Conservation (phyloP, 1,140 invertebrate species). For the Bombus terrestris region DNA sequence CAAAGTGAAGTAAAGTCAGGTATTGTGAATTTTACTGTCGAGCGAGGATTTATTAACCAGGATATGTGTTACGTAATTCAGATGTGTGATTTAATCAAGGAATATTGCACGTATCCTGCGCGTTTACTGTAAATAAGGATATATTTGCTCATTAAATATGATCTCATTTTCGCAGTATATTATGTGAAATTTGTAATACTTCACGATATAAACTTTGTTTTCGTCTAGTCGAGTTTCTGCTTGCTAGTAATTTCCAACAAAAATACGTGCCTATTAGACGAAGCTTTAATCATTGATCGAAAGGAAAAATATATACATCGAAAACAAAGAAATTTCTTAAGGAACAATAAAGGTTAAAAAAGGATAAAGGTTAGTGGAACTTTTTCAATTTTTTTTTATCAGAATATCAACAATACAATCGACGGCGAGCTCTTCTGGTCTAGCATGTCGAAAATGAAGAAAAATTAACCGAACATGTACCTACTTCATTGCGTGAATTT, state of each 20-base stretch:
- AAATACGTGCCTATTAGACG: not conserved
- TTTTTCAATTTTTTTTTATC: no score
- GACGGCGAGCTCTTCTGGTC: not conserved
- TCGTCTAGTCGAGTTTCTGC: not conserved
- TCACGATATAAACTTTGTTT: not conserved
- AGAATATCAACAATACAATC: not conserved
- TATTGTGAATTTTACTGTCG: not conserved
- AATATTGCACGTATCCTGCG: not conserved
- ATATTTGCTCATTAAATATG: not conserved
- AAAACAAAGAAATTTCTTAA: not conserved
- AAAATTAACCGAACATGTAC: not conserved
- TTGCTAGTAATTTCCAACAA: not conserved
- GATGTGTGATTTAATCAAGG: not conserved
- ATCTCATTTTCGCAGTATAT: not conserved
- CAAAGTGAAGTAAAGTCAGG: no score
- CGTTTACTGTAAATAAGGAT: not conserved
- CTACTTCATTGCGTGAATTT: slow-evolving; percentile 16
- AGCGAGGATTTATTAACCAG: not conserved
- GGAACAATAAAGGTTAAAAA: no score
- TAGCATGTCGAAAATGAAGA: not conserved
- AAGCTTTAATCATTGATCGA: not conserved
- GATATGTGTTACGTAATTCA: not conserved
- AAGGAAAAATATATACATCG: no score
- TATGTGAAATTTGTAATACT: not conserved
- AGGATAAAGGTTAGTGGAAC: no score